These are phyloP conservation scores for Spisula solida DNA, from an alignment of 2,888 invertebrate species.

Conservation along the genomic window DNA sequence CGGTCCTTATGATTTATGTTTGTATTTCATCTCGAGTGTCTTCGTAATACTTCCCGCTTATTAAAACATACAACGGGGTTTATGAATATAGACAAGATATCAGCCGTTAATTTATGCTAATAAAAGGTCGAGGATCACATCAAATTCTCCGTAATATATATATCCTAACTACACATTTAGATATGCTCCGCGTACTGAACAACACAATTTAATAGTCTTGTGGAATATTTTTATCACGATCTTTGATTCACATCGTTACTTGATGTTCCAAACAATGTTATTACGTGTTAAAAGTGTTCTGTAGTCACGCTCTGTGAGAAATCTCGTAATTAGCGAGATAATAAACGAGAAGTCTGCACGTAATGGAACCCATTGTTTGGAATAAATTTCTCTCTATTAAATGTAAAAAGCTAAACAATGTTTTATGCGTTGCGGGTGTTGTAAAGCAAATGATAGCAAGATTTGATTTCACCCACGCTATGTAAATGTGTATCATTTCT, in stretches of 20 bases:
- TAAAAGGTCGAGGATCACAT: no score
- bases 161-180: background rate
- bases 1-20: no score
- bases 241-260: background rate
- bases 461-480: no score
- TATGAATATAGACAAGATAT: no score
- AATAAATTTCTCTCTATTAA: background rate
- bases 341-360: conserved; percentile 37
- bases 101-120: no score
- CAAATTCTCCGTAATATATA: background rate
- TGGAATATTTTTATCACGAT: background rate
- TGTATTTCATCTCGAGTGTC: no score
- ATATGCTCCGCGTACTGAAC: background rate
- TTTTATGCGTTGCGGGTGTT: background rate
- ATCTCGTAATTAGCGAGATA: conserved; percentile 33
- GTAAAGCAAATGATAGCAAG: background rate
- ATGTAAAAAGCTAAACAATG: background rate
- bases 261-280: conserved; percentile 8
- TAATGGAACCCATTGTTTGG: conserved; percentile 4
- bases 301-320: conserved; percentile 20
- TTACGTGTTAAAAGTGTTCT: conserved; percentile 30
- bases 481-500: no score
- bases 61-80: no score
- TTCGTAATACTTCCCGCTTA: no score
- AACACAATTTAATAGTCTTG: background rate